Conservation (phyloP, 2,797 vertebrate species). For the Benthosema pterotum region DNA sequence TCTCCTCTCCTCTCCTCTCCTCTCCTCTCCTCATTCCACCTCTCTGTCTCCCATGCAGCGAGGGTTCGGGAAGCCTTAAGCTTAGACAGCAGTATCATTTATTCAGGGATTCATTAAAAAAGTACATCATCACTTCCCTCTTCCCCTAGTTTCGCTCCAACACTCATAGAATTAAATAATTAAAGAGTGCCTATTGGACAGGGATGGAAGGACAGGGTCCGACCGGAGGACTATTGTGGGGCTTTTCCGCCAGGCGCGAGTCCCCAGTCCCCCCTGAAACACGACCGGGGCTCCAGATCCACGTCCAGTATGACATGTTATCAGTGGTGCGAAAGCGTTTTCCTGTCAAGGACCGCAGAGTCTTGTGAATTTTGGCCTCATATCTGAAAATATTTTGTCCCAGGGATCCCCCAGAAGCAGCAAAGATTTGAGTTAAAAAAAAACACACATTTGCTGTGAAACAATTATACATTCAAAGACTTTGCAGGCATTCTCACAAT, state of each 20-base stretch:
- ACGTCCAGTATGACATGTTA: neutral
- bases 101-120: slow-evolving; percentile 80
- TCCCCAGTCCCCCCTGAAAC: too few relatives aligned
- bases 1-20: neutral
- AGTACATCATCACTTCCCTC: slow-evolving; percentile 76
- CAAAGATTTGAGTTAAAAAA: too few relatives aligned
- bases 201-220: slow-evolving; percentile 3
- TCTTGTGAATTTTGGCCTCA: too few relatives aligned
- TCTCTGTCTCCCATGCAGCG: slow-evolving; percentile 19
- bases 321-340: too few relatives aligned
- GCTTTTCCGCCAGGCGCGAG: slow-evolving; percentile 49
- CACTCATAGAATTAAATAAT: slow-evolving; percentile 76
- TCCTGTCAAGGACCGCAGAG: too few relatives aligned
- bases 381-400: too few relatives aligned
- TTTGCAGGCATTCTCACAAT: too few relatives aligned
- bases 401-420: too few relatives aligned
- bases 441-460: too few relatives aligned
- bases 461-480: too few relatives aligned
- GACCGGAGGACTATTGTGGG: slow-evolving; percentile 9
- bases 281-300: slow-evolving; percentile 1
- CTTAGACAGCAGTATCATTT: slow-evolving; percentile 75
- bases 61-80: slow-evolving; percentile 55
- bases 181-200: slow-evolving; percentile 58
- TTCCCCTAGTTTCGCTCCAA: slow-evolving; percentile 65
- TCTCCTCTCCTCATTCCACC: neutral